Conservation (phyloP, 2,797 vertebrate genomes). For the Platyrinchus mystaceus region DNA sequence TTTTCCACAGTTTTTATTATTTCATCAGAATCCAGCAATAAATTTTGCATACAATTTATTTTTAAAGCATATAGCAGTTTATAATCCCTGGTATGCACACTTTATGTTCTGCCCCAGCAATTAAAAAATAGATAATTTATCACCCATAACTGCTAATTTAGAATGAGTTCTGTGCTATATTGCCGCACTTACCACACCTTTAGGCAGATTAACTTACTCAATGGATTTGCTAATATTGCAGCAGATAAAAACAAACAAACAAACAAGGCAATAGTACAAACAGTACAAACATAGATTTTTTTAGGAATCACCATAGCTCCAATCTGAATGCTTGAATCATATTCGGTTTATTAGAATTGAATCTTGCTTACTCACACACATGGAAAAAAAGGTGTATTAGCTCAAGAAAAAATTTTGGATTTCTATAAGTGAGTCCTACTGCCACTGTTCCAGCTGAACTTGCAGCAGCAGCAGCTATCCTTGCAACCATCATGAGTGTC, state of each 20-base stretch:
- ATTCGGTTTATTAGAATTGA: neutral
- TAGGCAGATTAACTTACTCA: neutral
- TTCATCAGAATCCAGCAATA: neutral
- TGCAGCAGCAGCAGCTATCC: neutral
- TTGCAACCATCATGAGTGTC: neutral
- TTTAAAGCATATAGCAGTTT: neutral
- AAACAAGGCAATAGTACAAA: neutral
- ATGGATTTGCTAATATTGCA: neutral
- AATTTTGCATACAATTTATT: neutral
- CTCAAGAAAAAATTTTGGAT: neutral
- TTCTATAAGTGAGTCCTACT: neutral
- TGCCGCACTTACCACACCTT: neutral
- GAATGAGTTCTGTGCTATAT: neutral
- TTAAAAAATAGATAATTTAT: neutral
- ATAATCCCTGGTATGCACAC: neutral
- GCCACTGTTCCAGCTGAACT: neutral
- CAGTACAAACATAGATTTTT: neutral
- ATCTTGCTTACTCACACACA: neutral
- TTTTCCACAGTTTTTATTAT: neutral
- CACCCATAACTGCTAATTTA: neutral
- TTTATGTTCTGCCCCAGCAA: neutral
- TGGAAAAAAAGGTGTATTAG: neutral
- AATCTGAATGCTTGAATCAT: neutral
- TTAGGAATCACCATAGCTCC: neutral
- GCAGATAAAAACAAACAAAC: neutral